A percentile compares a stretch with the other conserved stretches of the same genome.
Evolutionary conservation across 1,140 invertebrate species (phyloP).

Genomic region (Drosophila malerkotliana): DNA sequence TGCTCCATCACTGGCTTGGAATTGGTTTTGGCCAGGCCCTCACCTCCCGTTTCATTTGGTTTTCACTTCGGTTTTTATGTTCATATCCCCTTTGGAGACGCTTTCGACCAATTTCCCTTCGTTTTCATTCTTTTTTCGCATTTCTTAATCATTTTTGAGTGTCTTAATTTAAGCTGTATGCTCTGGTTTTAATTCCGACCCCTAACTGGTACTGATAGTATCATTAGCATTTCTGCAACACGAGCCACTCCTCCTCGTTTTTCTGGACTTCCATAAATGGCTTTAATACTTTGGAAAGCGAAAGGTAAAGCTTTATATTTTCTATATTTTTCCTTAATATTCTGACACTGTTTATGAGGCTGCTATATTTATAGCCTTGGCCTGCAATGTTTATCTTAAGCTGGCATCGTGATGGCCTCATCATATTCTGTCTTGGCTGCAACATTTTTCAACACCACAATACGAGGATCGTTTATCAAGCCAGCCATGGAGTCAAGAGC

Average conservation of each 20-base stretch:
- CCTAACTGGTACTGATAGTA: constrained; percentile 69
- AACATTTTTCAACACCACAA: constrained; percentile 79
- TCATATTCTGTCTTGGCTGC: constrained; percentile 65
- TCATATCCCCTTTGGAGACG: constrained; percentile 32
- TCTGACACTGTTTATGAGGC: not conserved
- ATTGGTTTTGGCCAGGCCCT: constrained; percentile 29
- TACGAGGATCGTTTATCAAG: constrained; percentile 70
- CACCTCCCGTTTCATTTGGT: constrained; percentile 54
- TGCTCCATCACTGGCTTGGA: constrained; percentile 64
- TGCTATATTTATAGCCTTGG: constrained; percentile 18
- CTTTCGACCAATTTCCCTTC: constrained; percentile 2
- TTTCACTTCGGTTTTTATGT: constrained; percentile 40
- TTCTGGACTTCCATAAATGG: not conserved
- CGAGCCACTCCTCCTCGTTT: constrained; percentile 8
- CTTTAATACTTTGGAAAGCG: not conserved
- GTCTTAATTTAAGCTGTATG: constrained; percentile 74
- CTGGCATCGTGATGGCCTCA: constrained; percentile 76
- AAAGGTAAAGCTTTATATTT: not conserved
- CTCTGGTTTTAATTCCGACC: constrained; percentile 65
- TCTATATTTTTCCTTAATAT: too few species aligned
- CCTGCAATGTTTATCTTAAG: constrained; percentile 42
- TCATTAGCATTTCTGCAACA: constrained; percentile 60
- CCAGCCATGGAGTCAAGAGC: constrained; percentile 21
- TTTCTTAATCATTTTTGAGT: constrained; percentile 81
- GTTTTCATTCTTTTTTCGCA: constrained; percentile 44